Base-by-base conservation (phyloP, 2,113 vertebrate genomes). In the Oostethus manadensis region DNA sequence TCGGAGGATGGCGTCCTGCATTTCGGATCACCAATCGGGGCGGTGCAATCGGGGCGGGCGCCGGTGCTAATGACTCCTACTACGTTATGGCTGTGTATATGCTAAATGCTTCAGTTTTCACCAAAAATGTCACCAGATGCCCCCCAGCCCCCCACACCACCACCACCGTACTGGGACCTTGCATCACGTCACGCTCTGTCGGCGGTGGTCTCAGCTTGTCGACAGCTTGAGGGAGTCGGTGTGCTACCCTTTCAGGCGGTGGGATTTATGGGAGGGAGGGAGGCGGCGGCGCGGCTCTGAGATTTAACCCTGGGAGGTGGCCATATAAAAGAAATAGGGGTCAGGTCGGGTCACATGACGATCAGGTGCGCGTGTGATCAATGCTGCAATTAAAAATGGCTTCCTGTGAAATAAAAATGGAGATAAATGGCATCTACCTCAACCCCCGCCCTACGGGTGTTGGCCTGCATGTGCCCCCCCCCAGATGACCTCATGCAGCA, bases 201-300 rank as follows among this genome's bases (percentile, higher is more conserved):
- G 72, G 79, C 83, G 73, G 53, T 8, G 53, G 56, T 65, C 63
- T 64, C 38, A 8, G 55, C 45, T 62, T 71, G 79, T 74, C 62
- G 6, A 59, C 43, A 46, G 79, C 60, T 58, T 71, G 72, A 85
- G 43, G 62, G 73, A 74, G 63, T 74, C 64, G n/a, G 20, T 58
- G 74, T 58, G 60, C 29, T 54, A 20, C 60, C 49, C 62, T 66
- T 54, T 78, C n/a, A n/a, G n/a, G n/a, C n/a, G n/a, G n/a, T 11
- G 56, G 70, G 76, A 76, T 81, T 68, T 73, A 75, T 79, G 22
- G 51, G n/a, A n/a, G n/a, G n/a, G n/a, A n/a, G n/a, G 1, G 6
- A 43, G 38, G 60, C 66, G 17, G 14, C 35, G 33, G 51, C 44
- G 56, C 56, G 62, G 26, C 51, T 46, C 49, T 43, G 63, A 70